These are phyloP conservation scores for Aproaerema taeniolella DNA, from an alignment of 2,888 invertebrate species.

Conservation along the genomic window DNA sequence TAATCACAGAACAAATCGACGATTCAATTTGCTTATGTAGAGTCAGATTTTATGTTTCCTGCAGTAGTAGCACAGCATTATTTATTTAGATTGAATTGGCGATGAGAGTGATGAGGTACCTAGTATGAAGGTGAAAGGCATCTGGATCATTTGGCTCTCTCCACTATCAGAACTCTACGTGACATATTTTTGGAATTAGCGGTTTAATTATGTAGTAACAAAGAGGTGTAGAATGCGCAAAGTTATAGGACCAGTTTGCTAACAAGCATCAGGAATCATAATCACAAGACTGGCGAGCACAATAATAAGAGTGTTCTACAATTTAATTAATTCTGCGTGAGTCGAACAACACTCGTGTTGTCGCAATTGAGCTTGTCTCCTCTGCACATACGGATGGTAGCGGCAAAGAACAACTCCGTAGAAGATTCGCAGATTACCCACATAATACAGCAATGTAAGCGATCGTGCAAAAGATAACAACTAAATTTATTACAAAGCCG, in stretches of 20 bases:
- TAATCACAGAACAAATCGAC: constrained; percentile 1
- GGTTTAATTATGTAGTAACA: background rate
- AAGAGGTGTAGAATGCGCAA: constrained; percentile 6
- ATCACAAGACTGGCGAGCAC: constrained; percentile 13
- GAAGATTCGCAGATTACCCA: too few relatives aligned
- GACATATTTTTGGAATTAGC: constrained; percentile 1
- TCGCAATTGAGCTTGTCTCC: constrained; percentile 47
- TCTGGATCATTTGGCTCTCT: too few relatives aligned
- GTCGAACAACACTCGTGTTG: constrained; percentile 36
- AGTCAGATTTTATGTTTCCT: too few relatives aligned
- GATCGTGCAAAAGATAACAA: constrained; percentile 7
- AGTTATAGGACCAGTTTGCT: constrained; percentile 10
- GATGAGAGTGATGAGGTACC: too few relatives aligned
- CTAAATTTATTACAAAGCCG: background rate
- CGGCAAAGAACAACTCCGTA: constrained; percentile 27
- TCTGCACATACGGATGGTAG: constrained; percentile 29
- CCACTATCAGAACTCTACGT: too few relatives aligned
- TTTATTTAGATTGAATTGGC: too few relatives aligned
- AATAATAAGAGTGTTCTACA: constrained; percentile 34
- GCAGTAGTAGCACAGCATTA: too few relatives aligned
- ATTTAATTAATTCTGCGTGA: constrained; percentile 46
- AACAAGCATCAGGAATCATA: constrained; percentile 11
- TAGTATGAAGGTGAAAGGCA: too few relatives aligned
- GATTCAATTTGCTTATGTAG: too few relatives aligned
- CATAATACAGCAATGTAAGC: too few relatives aligned